phyloP scores from a whole-genome alignment of 2,113 vertebrate species.

The Alethe diademata region DNA sequence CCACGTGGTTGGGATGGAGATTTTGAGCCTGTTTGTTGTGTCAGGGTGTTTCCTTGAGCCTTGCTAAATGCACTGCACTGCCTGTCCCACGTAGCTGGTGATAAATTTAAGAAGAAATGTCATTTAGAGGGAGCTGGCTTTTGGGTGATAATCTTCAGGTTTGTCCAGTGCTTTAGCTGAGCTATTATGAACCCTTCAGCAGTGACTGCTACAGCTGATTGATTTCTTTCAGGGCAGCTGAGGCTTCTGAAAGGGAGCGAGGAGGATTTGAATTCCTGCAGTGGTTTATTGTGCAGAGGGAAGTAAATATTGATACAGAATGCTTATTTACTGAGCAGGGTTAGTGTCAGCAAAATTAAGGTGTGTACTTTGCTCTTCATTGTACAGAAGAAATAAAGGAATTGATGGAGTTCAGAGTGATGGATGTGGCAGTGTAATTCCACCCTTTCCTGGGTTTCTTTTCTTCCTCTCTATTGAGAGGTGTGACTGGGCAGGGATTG shows the following conservation, averaged over 20 bases:
- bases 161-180: neutral
- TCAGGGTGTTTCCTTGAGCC: neutral
- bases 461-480: neutral
- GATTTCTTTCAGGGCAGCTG: neutral
- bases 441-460: neutral
- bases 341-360: conserved; percentile 40
- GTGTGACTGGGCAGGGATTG: neutral
- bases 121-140: neutral
- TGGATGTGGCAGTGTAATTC: neutral
- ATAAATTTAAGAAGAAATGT: neutral
- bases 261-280: conserved; percentile 37
- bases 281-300: conserved; percentile 12
- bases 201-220: conserved; percentile 26
- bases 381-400: conserved; percentile 8
- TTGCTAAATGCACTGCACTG: neutral
- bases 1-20: accelerated
- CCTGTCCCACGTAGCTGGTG: neutral
- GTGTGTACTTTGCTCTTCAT: conserved; percentile 13
- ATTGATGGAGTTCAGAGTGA: conserved; percentile 24
- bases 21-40: neutral
- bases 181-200: conserved; percentile 5
- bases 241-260: neutral
- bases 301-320: conserved; percentile 55
- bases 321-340: conserved; percentile 42
- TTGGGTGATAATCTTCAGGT: neutral